Percentiles rank a stretch among this genome's conserved stretches.
Evolutionary conservation across 1,140 invertebrate genomes (phyloP).

Genomic region (Musca vetustissima): DNA sequence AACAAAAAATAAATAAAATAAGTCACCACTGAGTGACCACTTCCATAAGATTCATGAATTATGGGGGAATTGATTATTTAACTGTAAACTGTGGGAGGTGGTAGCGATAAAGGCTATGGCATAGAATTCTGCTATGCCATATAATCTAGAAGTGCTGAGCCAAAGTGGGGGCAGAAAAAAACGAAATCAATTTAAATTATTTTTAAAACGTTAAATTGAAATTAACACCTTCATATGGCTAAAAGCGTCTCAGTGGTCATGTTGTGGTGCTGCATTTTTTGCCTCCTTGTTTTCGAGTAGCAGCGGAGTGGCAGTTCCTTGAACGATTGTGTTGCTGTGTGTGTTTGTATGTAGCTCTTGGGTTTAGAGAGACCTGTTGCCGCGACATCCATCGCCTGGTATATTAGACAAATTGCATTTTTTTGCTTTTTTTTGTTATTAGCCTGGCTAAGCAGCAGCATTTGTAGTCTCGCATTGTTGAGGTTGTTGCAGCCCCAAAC

Average conservation of each 20-base stretch:
- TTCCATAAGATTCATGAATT: too few relatives aligned
- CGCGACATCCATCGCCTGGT: constrained; percentile 27
- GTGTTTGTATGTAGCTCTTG: not conserved
- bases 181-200: constrained; percentile 32
- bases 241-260: constrained; percentile 24
- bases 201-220: constrained; percentile 40
- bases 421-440: not conserved
- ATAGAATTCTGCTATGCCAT: too few relatives aligned
- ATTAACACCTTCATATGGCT: constrained; percentile 43
- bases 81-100: too few relatives aligned
- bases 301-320: not conserved
- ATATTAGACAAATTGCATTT: constrained; percentile 51
- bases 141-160: too few relatives aligned
- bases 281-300: not conserved
- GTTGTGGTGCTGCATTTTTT: not conserved
- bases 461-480: constrained; percentile 8
- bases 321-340: not conserved
- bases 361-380: constrained; percentile 29
- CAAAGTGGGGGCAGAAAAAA: too few relatives aligned
- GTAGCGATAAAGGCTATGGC: too few relatives aligned
- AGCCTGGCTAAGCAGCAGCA: not conserved
- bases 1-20: too few relatives aligned
- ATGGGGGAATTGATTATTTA: too few relatives aligned
- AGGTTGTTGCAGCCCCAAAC: not conserved
- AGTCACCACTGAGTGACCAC: too few relatives aligned